phyloP scores from a whole-genome alignment of 2,797 vertebrate species.

The Chromobotia macracanthus region DNA sequence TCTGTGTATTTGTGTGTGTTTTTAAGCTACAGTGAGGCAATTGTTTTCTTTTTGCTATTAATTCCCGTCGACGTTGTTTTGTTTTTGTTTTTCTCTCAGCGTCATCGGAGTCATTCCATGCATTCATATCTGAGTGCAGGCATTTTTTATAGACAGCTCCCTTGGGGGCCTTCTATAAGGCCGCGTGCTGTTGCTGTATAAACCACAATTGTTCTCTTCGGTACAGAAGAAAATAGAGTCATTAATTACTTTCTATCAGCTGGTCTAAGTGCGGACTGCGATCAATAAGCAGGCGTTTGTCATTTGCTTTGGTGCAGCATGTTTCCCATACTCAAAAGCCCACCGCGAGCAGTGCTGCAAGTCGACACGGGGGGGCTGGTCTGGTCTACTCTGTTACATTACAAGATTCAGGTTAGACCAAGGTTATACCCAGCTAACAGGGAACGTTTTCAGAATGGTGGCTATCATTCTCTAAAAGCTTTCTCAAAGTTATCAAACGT shows the following conservation, averaged over 20 bases:
- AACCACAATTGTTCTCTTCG: conserved; percentile 92
- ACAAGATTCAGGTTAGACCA: conserved; percentile 54
- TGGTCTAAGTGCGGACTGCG: conserved; percentile 87
- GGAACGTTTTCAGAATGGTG: too few species aligned
- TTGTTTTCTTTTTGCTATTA: conserved; percentile 50
- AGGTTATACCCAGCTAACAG: too few species aligned
- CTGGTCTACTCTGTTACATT: conserved; percentile 31
- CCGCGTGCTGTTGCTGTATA: conserved; percentile 86
- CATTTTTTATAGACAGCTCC: conserved; percentile 74
- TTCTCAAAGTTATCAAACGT: too few species aligned
- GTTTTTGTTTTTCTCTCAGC: conserved; percentile 57
- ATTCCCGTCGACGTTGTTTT: conserved; percentile 52
- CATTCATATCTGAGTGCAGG: conserved; percentile 73
- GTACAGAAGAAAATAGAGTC: conserved; percentile 96
- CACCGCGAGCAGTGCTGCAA: conserved; percentile 40
- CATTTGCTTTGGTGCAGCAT: conserved; percentile 84
- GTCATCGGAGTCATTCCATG: conserved; percentile 63
- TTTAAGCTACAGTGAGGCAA: conserved; percentile 34
- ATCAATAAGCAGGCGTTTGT: conserved; percentile 93
- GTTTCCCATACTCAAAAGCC: conserved; percentile 67
- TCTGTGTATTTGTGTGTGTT: conserved; percentile 43
- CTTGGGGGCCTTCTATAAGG: conserved; percentile 74
- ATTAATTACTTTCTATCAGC: conserved; percentile 98
- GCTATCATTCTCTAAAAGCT: too few species aligned
- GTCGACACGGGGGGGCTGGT: conserved; percentile 47